Evolutionary conservation across 2,888 invertebrate species (phyloP), one percentile per base, ranked within the genome.

Genomic region (Dichetophora obliterata): DNA sequence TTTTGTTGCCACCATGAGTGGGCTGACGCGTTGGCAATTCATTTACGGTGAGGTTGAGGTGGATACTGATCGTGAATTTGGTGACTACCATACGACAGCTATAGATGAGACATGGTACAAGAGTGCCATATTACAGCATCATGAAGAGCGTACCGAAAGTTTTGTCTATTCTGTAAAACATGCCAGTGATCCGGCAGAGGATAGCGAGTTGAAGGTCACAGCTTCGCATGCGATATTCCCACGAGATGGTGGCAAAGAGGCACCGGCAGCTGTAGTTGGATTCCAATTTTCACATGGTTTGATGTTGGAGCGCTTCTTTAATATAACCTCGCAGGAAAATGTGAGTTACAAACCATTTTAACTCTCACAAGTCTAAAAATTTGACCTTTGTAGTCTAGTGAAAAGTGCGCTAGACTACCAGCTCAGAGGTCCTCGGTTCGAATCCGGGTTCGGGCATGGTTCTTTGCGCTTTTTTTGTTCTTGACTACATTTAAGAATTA

Each of bases 51-150:
- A 92, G 83, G 92, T 91, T 24, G 90, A 90, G 78, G 88, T 90
- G 11, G 90, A 89, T 27, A 87, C 86, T 31, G 89, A 89, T 83
- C 84, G 93, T 22, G 93, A 93, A 80, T 96, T 96, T 84, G 95
- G 95, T 11, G 95, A 95, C 83, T 88, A 91, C 66, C 93, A 96
- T 85, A 92, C 91, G 5, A 92, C 92, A 73, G 94, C 96, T 0
- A 95, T 96, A 31, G 96, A 97, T 86, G 96, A 97, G 88, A 93
- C 95, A 0, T 97, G 96, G 96, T 97, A 97, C 87, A 95, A 95
- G 87, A 94, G 95, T 79, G 96, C 97, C 0, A 95, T 97, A 5
- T 91, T 97, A 61, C 96, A 96, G 84, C 94, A 96, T 86, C 92
- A 93, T 85, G 91, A 94, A 61, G 94, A 95, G 83, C 84, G 83